Evolutionary conservation across 2,797 vertebrate species (phyloP).

Genomic region (Enoplosus armatus): DNA sequence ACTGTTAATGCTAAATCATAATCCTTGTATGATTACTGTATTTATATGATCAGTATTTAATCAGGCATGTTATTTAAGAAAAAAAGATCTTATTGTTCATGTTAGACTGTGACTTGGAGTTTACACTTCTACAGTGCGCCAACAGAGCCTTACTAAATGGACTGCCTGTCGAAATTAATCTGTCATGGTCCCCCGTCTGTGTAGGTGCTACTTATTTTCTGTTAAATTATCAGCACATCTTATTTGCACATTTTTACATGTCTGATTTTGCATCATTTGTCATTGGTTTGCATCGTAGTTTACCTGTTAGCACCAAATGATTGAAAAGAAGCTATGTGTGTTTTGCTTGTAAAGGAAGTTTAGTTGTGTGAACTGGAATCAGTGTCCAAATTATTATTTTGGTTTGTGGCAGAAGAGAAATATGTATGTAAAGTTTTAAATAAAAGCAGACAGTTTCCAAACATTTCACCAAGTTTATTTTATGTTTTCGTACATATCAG

Average conservation of each 20-base stretch:
- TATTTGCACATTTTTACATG: constrained; percentile 27
- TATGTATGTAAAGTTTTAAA: constrained; percentile 30
- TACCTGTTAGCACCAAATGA: not conserved
- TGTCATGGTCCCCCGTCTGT: not conserved
- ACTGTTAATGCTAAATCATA: constrained; percentile 14
- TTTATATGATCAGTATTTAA: constrained; percentile 47
- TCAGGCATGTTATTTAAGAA: constrained; percentile 38
- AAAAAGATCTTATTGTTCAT: not conserved
- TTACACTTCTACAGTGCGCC: constrained; percentile 19
- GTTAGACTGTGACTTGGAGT: constrained; percentile 13
- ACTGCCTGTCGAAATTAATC: constrained; percentile 7
- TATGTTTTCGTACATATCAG: constrained; percentile 12
- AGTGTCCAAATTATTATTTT: not conserved
- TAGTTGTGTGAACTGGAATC: constrained; percentile 1
- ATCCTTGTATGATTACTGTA: constrained; percentile 6
- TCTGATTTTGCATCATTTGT: not conserved
- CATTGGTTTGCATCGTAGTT: constrained; percentile 6
- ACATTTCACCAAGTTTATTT: constrained; percentile 52
- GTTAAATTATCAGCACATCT: not conserved
- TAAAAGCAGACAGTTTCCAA: constrained; percentile 46
- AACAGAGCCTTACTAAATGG: constrained; percentile 43
- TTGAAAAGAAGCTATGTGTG: not conserved
- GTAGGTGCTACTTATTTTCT: constrained; percentile 16
- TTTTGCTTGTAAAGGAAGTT: constrained; percentile 13
- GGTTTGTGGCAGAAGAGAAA: not conserved